These are phyloP conservation scores for Scaptomyza montana DNA, from an alignment of 1,140 invertebrate species.

Conservation along the genomic window DNA sequence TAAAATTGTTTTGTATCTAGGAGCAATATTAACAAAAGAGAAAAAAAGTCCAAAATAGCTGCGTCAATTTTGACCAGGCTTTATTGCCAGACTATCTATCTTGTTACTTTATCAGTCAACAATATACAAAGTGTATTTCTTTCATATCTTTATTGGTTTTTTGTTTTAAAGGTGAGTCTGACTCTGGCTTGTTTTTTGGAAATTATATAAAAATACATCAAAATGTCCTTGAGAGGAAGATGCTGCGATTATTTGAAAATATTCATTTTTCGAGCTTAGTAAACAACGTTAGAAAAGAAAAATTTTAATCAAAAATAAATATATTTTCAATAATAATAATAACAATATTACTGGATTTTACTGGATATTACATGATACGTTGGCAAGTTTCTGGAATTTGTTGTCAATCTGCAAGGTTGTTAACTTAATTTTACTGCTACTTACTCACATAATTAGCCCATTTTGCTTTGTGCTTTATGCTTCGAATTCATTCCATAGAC, in stretches of 20 bases:
- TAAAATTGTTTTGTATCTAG: slow-evolving; percentile 39
- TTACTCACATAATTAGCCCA: slow-evolving; percentile 24
- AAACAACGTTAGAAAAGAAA: neutral
- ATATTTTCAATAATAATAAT: too few relatives aligned
- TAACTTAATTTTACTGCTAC: slow-evolving; percentile 21
- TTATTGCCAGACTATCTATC: slow-evolving; percentile 15
- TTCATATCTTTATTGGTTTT: neutral
- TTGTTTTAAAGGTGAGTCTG: neutral
- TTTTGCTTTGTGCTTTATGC: neutral
- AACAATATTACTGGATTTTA: too few relatives aligned
- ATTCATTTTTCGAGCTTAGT: neutral
- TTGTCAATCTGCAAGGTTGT: slow-evolving; percentile 4
- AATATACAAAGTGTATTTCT: neutral
- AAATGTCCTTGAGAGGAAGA: slow-evolving; percentile 20
- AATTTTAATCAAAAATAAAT: too few relatives aligned
- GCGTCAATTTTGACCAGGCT: slow-evolving; percentile 24
- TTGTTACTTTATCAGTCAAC: slow-evolving; percentile 15
- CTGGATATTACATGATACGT: neutral
- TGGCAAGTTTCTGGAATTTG: slow-evolving; percentile 16
- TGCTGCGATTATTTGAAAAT: neutral
- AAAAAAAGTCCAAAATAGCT: neutral
- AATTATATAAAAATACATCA: neutral
- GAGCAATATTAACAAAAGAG: neutral
- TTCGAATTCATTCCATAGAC: slow-evolving; percentile 3
- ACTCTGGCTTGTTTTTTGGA: neutral